These are phyloP conservation scores for Xylota segnis DNA, from an alignment of 2,888 invertebrate genomes.

Conservation along the genomic window DNA sequence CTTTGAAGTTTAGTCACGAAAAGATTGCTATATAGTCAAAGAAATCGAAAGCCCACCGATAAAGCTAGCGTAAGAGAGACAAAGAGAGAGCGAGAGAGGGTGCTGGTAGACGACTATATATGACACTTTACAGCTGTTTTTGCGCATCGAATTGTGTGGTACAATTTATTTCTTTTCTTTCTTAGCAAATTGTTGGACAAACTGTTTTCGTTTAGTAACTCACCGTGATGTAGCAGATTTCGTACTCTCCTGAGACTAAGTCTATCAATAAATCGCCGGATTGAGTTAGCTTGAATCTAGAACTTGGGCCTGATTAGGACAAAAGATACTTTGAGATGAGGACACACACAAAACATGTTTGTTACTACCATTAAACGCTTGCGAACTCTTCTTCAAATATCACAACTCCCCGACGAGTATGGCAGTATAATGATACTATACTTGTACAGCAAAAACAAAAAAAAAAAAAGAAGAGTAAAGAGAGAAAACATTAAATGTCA, in stretches of 20 bases:
- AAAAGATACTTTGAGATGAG: constrained; percentile 40
- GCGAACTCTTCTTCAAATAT: constrained; percentile 56
- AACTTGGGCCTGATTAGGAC: constrained; percentile 32
- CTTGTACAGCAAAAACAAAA: constrained; percentile 22
- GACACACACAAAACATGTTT: constrained; percentile 49
- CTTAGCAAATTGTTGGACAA: constrained; percentile 1
- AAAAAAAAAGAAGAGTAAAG: constrained; percentile 29
- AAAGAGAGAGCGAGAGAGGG: constrained; percentile 17
- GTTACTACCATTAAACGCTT: constrained; percentile 45
- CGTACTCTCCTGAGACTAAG: not conserved
- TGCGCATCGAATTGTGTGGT: constrained; percentile 47
- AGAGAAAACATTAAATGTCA: constrained; percentile 61
- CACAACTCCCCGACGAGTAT: constrained; percentile 37
- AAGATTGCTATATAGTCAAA: constrained; percentile 11
- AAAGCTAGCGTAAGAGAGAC: constrained; percentile 12
- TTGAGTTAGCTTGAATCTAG: not conserved
- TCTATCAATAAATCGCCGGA: not conserved
- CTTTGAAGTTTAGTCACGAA: constrained; percentile 19
- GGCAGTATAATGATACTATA: constrained; percentile 9
- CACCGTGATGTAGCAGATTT: constrained; percentile 5
- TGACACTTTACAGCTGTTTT: constrained; percentile 47
- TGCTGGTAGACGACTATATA: constrained; percentile 14
- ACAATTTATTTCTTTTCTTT: constrained; percentile 10
- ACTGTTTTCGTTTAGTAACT: constrained; percentile 15
- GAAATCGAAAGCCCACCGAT: constrained; percentile 42